Evolutionary conservation across 2,113 vertebrate genomes (phyloP).

Genomic region (Microtus pennsylvanicus): DNA sequence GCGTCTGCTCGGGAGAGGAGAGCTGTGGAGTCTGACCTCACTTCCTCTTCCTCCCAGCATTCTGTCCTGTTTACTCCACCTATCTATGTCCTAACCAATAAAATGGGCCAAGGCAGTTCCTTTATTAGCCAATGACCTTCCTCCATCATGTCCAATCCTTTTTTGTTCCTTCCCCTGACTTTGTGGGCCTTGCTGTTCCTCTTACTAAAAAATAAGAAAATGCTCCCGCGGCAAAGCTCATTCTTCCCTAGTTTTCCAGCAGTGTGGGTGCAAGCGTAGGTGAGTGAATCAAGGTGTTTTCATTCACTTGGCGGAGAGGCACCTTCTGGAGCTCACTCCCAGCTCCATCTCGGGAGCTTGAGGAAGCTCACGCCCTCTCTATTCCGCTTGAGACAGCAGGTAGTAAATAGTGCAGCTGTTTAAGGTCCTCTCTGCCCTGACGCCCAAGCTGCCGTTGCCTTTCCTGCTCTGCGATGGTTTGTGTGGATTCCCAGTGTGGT

Average conservation of each 20-base stretch:
- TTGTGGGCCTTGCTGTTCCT: not conserved
- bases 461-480: not conserved
- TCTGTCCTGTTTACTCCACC: no score
- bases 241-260: not conserved
- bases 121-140: no score
- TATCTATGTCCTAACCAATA: no score
- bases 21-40: no score
- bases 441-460: not conserved
- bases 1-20: no score
- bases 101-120: no score
- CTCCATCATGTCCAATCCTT: no score
- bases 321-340: not conserved
- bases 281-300: constrained; percentile 16
- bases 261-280: not conserved
- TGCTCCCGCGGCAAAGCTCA: not conserved
- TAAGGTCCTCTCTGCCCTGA: not conserved
- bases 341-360: not conserved
- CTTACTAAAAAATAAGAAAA: not conserved
- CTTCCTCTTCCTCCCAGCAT: no score
- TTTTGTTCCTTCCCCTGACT: not conserved
- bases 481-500: not conserved
- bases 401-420: not conserved
- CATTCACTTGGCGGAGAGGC: not conserved
- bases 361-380: not conserved
- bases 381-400: not conserved